Evolutionary conservation across 30 jellyfish, hydroid and myxozoan species (phyloP), one percentile per base, ranked within the genome.

Genomic region (Pelagia noctiluca): DNA sequence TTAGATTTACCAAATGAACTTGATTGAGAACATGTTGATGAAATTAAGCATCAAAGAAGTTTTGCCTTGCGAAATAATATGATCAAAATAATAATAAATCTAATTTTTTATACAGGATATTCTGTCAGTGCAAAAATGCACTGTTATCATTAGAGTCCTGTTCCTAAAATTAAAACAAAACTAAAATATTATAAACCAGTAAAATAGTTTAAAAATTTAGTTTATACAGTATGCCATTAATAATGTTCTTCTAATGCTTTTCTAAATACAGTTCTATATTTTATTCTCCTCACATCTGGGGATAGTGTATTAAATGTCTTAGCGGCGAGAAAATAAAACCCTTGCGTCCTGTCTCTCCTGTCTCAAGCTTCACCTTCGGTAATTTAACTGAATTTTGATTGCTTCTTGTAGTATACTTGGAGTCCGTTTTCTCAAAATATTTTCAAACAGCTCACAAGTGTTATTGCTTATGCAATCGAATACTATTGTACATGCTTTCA

Each of bases 351-450:
- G 35, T 26, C 62, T 26, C 86, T 75, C 34, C 75, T 13, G 35
- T 26, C 62, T 26, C 86, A 48, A 50, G 75, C 62, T 50, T 48
- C 35, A 26, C 75, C 32, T 75, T 49, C 3, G 86, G 75, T 53
- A 75, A 75, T 47, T 76, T 30, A 54, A 76, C 46, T n/a, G 85
- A 74, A 74, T 32, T 26, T 10, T 46, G 74, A 53, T 3, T 74
- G 85, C 25, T 50, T 74, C 66, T 18, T 74, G 74, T 33, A 18
- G 50, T 60, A 74, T 74, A 24, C 57, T 74, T 74, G 48, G 29
- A 37, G 67, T 54, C 78, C 65, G 46, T 57, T 76, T 52, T 57
- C 88, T 50, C 88, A 76, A 76, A 76, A 76, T 76, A 32, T 60
- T 76, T 53, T 76, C 77, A 50, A 76, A 57, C 77, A 53, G 66